Evolutionary conservation across 1,140 invertebrate genomes (phyloP), one percentile per base, ranked within the genome.

Genomic region (Druon quercuslanigerum): DNA sequence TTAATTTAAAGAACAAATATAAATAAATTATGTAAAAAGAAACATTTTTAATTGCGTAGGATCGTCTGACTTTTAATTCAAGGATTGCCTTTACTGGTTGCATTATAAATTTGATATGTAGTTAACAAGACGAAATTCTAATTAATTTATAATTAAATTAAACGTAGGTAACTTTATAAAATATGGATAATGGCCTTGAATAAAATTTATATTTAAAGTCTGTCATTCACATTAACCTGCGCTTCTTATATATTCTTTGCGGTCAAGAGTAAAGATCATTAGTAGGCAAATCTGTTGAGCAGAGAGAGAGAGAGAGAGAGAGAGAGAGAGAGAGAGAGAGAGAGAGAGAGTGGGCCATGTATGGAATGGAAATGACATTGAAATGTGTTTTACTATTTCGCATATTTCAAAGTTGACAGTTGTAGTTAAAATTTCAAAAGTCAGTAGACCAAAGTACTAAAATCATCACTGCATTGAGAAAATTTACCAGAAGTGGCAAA

Each of bases 211-310:
- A 66, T 66, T 66, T 16, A 66, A 56, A 11, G 60, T 40, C 25
- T 66, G 60, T 66, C 60, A 40, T 66, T 66, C 14, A 40, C 60
- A 66, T 66, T 66, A 25, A 66, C 60, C 25, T 46, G 60, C 46
- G 40, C 60, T 66, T 16, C 60, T 66, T 66, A 66, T 46, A 56
- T 19, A 66, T 66, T 66, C 60, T 66, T 40, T 16, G 25, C 14
- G 60, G 25, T 66, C 60, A 33, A 66, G 1, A 33, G 60, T 66
- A 40, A 46, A 66, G 33, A 66, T 46, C 60, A 66, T 66, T 66
- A 66, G 25, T 66, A 66, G 60, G 60, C 60, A 66, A 66, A 66
- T 40, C 13, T 66, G 16, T 40, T 46, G 17, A 66, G 25, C 40
- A n/a, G 52, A n/a, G 52, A 54, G 17, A 54, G 2, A 33, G 5